Evolutionary conservation across 2,797 vertebrate species (phyloP).

Genomic region (Mus minutoides): DNA sequence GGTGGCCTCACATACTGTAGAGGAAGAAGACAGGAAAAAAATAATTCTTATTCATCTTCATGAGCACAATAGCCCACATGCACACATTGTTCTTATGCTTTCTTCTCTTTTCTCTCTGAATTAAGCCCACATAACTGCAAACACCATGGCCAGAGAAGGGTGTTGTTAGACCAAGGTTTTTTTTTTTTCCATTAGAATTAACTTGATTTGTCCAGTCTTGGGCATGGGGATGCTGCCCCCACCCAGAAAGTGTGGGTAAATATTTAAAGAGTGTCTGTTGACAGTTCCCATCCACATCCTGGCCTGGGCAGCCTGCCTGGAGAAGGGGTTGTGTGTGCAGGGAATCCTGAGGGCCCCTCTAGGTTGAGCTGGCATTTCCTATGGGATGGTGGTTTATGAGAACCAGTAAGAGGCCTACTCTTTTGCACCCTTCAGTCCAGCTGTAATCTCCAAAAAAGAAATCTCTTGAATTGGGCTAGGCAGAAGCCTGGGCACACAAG

Average conservation of each 20-base stretch:
- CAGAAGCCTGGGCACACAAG: constrained; percentile 1
- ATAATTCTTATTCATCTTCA: constrained; percentile 32
- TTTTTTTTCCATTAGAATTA: constrained; percentile 68
- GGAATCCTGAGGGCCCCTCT: constrained; percentile 6
- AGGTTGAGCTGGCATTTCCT: constrained; percentile 58
- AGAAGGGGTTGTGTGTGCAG: neutral
- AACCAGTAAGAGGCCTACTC: constrained; percentile 52
- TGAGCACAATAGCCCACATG: constrained; percentile 19
- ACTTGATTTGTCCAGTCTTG: constrained; percentile 65
- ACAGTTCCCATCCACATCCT: constrained; percentile 71
- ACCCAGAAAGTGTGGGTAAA: constrained; percentile 73
- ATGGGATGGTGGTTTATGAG: constrained; percentile 21
- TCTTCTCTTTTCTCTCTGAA: constrained; percentile 47
- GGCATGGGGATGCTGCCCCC: neutral
- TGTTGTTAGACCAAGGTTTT: constrained; percentile 37
- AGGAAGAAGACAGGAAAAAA: neutral
- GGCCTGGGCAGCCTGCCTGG: constrained; percentile 67
- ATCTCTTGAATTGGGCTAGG: neutral
- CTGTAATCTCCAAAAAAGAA: neutral
- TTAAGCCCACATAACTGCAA: neutral
- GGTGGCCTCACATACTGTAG: neutral
- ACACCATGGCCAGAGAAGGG: constrained; percentile 26
- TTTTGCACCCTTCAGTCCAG: neutral
- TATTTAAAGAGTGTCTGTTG: constrained; percentile 78
- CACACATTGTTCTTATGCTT: neutral